A percentile compares a stretch with the other conserved stretches of the same genome.
Conservation (phyloP, 2,797 vertebrate species). For the Karalla daura region DNA sequence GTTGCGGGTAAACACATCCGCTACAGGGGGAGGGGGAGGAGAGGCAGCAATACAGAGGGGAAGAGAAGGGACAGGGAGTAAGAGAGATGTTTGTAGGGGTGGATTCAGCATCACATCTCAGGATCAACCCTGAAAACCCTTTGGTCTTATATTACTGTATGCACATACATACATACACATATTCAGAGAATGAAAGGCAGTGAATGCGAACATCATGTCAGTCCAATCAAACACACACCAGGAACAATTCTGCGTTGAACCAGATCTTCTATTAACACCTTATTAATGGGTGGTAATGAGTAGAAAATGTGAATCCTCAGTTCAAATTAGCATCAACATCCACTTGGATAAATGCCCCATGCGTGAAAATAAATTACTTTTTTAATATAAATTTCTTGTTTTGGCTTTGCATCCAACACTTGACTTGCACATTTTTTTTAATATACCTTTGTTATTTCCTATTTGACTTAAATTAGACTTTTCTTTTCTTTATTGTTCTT, state of each 20-base stretch:
- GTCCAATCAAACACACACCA: conserved; percentile 37
- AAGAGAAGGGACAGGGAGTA: conserved; percentile 54
- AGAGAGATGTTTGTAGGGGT: conserved; percentile 60
- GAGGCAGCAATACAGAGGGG: conserved; percentile 50
- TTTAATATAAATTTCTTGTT: no score
- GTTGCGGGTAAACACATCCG: conserved; percentile 82
- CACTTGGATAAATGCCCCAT: neutral
- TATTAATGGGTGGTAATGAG: conserved; percentile 32
- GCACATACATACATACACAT: conserved; percentile 11
- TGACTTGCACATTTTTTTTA: no score
- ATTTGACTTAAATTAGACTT: neutral
- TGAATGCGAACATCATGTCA: conserved; percentile 19
- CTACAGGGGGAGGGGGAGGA: conserved; percentile 67
- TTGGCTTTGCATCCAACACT: no score
- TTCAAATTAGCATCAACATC: conserved; percentile 9
- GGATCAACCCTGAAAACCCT: conserved; percentile 46
- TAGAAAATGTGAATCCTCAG: conserved; percentile 1
- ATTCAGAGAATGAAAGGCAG: conserved; percentile 18
- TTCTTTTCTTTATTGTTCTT: neutral
- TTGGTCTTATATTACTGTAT: conserved; percentile 25
- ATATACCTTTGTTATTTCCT: neutral
- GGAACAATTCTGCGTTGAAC: conserved; percentile 31
- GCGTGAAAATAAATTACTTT: neutral
- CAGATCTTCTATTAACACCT: conserved; percentile 36
- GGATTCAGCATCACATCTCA: conserved; percentile 65